phyloP scores from a whole-genome alignment of 2,888 invertebrate genomes.

The Lymantria dispar region DNA sequence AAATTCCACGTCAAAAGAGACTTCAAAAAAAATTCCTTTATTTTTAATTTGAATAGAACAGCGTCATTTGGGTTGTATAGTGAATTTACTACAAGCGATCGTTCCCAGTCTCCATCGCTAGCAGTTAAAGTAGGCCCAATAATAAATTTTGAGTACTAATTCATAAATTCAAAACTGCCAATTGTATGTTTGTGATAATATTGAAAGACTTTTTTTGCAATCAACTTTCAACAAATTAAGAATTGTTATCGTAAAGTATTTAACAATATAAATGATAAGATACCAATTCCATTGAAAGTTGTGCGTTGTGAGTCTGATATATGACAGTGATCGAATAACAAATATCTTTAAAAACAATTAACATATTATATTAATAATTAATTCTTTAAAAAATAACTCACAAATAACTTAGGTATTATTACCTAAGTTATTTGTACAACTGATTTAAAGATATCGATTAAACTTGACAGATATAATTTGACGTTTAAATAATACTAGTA shows the following conservation, averaged over 20 bases:
- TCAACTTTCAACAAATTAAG: conserved; percentile 21
- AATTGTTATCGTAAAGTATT: not conserved
- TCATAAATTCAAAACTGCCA: conserved; percentile 4
- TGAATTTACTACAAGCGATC: not conserved
- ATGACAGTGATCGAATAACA: conserved; percentile 12
- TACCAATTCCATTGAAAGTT: conserved; percentile 19
- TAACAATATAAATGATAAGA: not conserved
- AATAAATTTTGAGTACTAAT: conserved; percentile 6
- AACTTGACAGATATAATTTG: conserved; percentile 9
- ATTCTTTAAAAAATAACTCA: no score
- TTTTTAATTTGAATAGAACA: not conserved
- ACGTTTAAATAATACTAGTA: conserved; percentile 5
- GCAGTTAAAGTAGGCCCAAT: conserved; percentile 25
- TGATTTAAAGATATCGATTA: conserved; percentile 21
- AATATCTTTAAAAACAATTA: conserved; percentile 14
- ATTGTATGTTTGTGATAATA: conserved; percentile 14
- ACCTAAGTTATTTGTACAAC: not conserved
- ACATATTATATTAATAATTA: no score
- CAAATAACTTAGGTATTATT: not conserved
- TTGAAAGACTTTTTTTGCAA: conserved; percentile 27
- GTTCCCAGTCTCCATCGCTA: conserved; percentile 12
- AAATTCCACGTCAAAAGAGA: no score
- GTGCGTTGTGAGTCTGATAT: conserved; percentile 10
- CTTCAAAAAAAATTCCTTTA: no score
- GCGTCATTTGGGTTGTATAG: no score